These are phyloP conservation scores for Cheirogaleus major DNA, from an alignment of 2,797 vertebrate genomes.

Conservation along the genomic window DNA sequence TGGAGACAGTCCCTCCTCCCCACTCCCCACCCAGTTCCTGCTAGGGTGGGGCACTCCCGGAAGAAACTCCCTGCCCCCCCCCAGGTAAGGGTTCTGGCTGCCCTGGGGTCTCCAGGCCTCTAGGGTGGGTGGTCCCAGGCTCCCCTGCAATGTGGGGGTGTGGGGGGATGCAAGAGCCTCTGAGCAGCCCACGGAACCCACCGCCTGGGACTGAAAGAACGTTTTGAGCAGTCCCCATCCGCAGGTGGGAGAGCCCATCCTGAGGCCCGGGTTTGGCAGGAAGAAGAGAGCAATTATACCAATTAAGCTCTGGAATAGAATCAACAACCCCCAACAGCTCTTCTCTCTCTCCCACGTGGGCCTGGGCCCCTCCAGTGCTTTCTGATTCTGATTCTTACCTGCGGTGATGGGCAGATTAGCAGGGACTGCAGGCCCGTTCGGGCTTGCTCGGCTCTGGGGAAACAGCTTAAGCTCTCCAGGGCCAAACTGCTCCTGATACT, in stretches of 20 bases:
- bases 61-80: not conserved
- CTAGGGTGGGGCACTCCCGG: not conserved
- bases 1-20: not conserved
- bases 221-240: constrained; percentile 37
- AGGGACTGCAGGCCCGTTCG: constrained; percentile 77
- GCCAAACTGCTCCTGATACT: constrained; percentile 52
- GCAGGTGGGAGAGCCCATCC: constrained; percentile 77
- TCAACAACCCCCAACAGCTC: constrained; percentile 77
- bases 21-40: not conserved
- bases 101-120: not conserved
- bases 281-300: constrained; percentile 84
- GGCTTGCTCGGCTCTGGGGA: constrained; percentile 79
- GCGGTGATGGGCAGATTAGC: constrained; percentile 83
- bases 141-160: not conserved
- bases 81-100: not conserved
- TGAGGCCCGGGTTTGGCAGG: constrained; percentile 81
- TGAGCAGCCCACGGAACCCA: not conserved
- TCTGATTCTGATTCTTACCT: constrained; percentile 85
- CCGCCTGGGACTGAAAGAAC: not conserved
- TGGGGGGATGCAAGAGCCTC: not conserved
- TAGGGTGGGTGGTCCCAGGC: not conserved
- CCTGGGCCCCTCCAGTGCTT: constrained; percentile 78
- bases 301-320: constrained; percentile 85
- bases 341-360: constrained; percentile 83
- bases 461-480: constrained; percentile 77